Evolutionary conservation across 2,113 vertebrate genomes (phyloP).

Genomic region (Cyanoderma ruficeps): DNA sequence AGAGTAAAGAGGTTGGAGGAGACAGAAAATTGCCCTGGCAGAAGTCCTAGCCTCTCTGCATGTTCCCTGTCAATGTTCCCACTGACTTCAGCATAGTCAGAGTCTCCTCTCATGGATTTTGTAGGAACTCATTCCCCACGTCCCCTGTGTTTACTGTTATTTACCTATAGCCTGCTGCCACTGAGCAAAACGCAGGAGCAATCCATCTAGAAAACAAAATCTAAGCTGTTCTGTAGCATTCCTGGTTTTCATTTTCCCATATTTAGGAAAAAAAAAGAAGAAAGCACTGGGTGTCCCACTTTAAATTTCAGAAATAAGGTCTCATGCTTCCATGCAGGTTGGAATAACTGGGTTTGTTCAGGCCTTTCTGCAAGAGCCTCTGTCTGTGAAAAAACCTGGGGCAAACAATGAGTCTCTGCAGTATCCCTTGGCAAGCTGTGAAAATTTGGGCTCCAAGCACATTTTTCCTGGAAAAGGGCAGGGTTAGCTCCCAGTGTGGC

Average conservation of each 20-base stretch:
- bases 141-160: neutral
- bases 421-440: neutral
- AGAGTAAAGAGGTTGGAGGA: neutral
- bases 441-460: neutral
- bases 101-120: neutral
- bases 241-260: neutral
- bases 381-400: neutral
- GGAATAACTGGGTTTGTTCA: neutral
- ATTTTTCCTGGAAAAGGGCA: neutral
- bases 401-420: neutral
- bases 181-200: neutral
- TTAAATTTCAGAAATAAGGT: neutral
- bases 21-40: neutral
- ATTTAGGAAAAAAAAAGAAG: rapidly evolving
- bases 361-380: neutral
- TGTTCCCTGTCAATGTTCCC: neutral
- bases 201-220: neutral
- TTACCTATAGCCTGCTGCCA: neutral
- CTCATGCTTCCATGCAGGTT: neutral
- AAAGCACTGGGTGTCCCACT: rapidly evolving
- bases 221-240: neutral
- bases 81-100: neutral
- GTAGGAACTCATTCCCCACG: neutral
- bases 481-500: neutral
- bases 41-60: neutral